Conservation (phyloP, 2,888 invertebrate species). For the Himalopsyche anomala region DNA sequence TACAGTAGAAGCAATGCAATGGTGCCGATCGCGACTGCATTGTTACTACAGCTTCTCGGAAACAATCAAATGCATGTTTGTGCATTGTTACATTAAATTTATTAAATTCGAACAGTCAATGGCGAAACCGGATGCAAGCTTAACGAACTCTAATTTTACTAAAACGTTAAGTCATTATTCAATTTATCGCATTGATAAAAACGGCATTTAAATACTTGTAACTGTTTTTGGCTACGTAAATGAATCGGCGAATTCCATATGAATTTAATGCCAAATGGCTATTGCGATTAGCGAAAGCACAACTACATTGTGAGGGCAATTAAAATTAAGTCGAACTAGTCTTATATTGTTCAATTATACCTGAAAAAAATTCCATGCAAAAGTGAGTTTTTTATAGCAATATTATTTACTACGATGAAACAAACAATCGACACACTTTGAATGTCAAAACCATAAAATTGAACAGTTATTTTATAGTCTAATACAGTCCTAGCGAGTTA, state of each 20-base stretch:
- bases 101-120: background rate
- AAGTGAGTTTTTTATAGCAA: no score
- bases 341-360: no score
- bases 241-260: constrained; percentile 1
- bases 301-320: no score
- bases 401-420: no score
- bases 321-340: no score
- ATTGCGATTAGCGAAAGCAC: background rate
- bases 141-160: constrained; percentile 8
- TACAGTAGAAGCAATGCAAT: background rate
- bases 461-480: no score
- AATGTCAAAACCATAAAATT: no score
- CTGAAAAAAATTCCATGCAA: no score
- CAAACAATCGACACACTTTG: no score
- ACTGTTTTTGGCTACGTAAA: background rate
- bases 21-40: background rate
- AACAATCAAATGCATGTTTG: constrained; percentile 29
- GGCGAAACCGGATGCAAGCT: constrained; percentile 21
- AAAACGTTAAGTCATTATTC: constrained; percentile 16
- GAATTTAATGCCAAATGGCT: background rate
- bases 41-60: background rate
- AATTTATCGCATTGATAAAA: constrained; percentile 26
- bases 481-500: no score
- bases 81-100: constrained; percentile 29
- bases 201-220: constrained; percentile 1